Base-by-base conservation (phyloP, 1,140 invertebrate genomes). In the Hycleus cichorii region DNA sequence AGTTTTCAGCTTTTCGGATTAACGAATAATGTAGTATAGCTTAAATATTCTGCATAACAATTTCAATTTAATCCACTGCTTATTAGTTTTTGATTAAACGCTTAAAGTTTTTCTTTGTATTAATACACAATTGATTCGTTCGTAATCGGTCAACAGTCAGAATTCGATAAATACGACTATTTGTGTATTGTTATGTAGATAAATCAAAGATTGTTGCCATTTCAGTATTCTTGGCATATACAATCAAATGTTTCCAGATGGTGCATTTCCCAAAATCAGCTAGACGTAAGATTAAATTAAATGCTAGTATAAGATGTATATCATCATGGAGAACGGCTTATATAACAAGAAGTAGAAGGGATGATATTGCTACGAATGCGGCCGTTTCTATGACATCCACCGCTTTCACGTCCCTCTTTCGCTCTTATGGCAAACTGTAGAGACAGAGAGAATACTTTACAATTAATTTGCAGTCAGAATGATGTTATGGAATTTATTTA, bases 231-330 rank as follows among this genome's bases (percentile, higher is more conserved):
- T 5, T 32, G 32, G 32, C 32, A 32, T 18, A 45, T 45, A 54
- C 51, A 54, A 54, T 54, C 51, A 54, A 54, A 55, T 55, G 40
- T 55, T 55, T 55, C 52, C 44, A 55, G 52, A 47, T 55, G 52
- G 45, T 9, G 43, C 44, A 44, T 47, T 47, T 55, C 43, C 27
- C 32, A 39, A 55, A 55, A 55, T 55, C 45, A 47, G 44, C 45
- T 55, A 55, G 45, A 55, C 45, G 52, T 55, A 55, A 47, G 52
- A 55, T 55, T 55, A 55, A 55, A 55, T 55, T 55, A 55, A 46
- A 55, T 47, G 52, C 52, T 55, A 55, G 44, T 53, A 45, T 53
- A 53, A 55, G 52, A 55, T 55, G 45, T 47, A 46, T 55, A 55
- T 55, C 52, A 47, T 55, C 40, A 11, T 42, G 40, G 40, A 6